These are phyloP conservation scores for Steinernema hermaphroditum DNA, from an alignment of 2,888 invertebrate genomes.

Conservation along the genomic window DNA sequence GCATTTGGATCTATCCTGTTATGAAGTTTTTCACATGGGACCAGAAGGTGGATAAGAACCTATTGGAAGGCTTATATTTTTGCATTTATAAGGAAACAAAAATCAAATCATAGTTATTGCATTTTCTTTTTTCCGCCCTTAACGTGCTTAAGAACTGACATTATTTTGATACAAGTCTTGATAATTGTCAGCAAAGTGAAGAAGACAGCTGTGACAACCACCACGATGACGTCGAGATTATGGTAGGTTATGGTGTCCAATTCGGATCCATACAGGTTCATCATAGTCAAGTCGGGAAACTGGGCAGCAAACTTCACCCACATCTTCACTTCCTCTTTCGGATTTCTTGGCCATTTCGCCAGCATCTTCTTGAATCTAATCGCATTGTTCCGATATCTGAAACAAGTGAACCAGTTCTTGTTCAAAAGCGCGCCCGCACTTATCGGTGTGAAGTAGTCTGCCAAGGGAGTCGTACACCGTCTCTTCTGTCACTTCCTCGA, in stretches of 20 bases:
- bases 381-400: background rate
- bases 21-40: too few relatives aligned
- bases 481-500: background rate
- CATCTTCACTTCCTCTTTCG: background rate
- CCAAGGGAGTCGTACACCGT: background rate
- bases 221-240: background rate
- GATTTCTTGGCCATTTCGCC: background rate
- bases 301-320: constrained; percentile 14
- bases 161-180: background rate
- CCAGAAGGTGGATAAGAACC: too few relatives aligned
- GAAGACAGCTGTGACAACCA: background rate
- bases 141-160: background rate
- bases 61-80: too few relatives aligned
- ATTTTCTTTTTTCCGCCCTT: background rate
- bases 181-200: background rate
- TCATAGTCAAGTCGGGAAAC: constrained; percentile 5
- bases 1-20: too few relatives aligned
- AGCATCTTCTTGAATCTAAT: background rate
- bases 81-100: too few relatives aligned
- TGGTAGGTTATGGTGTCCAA: background rate
- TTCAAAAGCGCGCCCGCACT: background rate
- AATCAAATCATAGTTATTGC: too few relatives aligned
- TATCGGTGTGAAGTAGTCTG: constrained; percentile 3
- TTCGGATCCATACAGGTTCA: constrained; percentile 10
- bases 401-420: background rate